Percentiles rank a stretch among this genome's conserved stretches.
Conservation (phyloP, 2,888 invertebrate genomes). For the Drosophila paramelanica region DNA sequence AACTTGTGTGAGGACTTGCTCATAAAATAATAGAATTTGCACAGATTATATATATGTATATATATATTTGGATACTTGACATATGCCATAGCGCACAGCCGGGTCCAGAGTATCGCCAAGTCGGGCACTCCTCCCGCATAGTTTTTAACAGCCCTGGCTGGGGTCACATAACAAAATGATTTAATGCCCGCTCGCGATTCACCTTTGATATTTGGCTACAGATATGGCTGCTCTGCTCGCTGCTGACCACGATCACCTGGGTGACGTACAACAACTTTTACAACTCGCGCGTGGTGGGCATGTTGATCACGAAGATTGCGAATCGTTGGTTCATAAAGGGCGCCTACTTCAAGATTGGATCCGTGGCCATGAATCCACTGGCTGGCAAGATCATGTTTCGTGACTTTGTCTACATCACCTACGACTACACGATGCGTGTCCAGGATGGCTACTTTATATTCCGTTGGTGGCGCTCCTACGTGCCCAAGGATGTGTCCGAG, state of each 20-base stretch:
- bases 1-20: too few relatives aligned
- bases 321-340: slow-evolving; percentile 94
- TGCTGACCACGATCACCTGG: slow-evolving; percentile 94
- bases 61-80: too few relatives aligned
- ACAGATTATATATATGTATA: too few relatives aligned
- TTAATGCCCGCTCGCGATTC: neutral
- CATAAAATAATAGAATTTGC: too few relatives aligned
- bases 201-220: slow-evolving; percentile 68
- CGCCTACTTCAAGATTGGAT: slow-evolving; percentile 96
- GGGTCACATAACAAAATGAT: neutral
- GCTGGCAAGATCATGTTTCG: slow-evolving; percentile 99
- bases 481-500: slow-evolving; percentile 97
- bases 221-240: slow-evolving; percentile 91
- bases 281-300: slow-evolving; percentile 96
- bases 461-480: slow-evolving; percentile 98
- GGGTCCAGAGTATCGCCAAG: neutral
- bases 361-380: slow-evolving; percentile 96
- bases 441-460: slow-evolving; percentile 99
- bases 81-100: too few relatives aligned
- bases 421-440: slow-evolving; percentile 95
- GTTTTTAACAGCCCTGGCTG: neutral
- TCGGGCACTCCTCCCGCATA: neutral
- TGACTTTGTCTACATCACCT: slow-evolving; percentile 96
- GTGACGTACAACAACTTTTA: slow-evolving; percentile 97
- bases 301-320: slow-evolving; percentile 93